Evolutionary conservation across 30 jellyfish, hydroid and myxozoan species (phyloP).

Genomic region (Sanderia malayensis): DNA sequence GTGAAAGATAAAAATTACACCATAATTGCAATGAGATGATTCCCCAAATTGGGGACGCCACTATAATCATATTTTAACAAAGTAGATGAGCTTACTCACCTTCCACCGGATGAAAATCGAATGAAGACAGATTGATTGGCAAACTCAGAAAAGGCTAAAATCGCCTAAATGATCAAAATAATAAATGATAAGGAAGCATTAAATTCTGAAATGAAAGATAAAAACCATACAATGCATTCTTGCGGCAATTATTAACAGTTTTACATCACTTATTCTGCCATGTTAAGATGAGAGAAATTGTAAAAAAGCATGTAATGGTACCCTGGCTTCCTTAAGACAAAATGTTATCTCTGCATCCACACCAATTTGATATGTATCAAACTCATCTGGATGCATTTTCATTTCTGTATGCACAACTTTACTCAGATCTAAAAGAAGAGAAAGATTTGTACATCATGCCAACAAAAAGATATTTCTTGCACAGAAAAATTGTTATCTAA

Average conservation of each 20-base stretch:
- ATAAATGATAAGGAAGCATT: background rate
- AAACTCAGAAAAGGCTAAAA: constrained; percentile 84
- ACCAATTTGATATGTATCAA: constrained; percentile 86
- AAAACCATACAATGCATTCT: background rate
- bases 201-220: background rate
- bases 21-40: no score
- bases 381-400: constrained; percentile 94
- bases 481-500: no score
- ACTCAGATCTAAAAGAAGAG: constrained; percentile 81
- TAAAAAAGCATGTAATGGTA: constrained; percentile 1
- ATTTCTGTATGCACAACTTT: constrained; percentile 91
- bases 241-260: no score
- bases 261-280: background rate
- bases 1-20: no score
- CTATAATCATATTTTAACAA: no score
- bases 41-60: background rate
- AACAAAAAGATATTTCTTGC: no score
- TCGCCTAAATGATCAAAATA: constrained; percentile 44
- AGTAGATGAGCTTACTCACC: constrained; percentile 19
- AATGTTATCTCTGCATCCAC: constrained; percentile 88
- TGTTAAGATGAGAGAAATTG: background rate
- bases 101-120: constrained; percentile 82
- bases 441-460: no score
- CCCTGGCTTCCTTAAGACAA: constrained; percentile 92
- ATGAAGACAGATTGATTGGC: constrained; percentile 76